phyloP scores from a whole-genome alignment of 2,888 invertebrate species.

The Parnassius orleans region DNA sequence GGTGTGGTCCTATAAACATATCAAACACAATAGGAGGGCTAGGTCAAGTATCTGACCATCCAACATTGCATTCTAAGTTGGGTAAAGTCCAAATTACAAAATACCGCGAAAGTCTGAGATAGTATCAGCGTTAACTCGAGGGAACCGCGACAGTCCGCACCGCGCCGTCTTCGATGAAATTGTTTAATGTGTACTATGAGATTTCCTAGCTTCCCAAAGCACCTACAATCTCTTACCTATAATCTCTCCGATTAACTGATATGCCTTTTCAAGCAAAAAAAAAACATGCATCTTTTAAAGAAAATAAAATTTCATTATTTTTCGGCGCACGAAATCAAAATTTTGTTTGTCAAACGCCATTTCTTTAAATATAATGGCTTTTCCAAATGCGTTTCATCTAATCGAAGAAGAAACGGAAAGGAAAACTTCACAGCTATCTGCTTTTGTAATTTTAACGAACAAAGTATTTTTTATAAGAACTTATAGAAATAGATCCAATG shows the following conservation, averaged over 20 bases:
- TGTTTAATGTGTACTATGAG: constrained; percentile 17
- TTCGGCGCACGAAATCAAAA: too few species aligned
- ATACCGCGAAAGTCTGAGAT: constrained; percentile 25
- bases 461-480: too few species aligned
- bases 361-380: too few species aligned
- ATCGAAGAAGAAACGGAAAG: too few species aligned
- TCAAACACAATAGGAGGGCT: constrained; percentile 19
- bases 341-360: too few species aligned
- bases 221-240: neutral
- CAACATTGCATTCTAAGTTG: constrained; percentile 19
- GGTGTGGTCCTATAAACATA: constrained; percentile 22
- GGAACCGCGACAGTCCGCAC: constrained; percentile 16
- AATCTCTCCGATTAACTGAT: neutral
- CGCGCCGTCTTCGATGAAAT: constrained; percentile 17
- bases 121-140: constrained; percentile 16
- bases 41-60: constrained; percentile 22
- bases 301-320: constrained; percentile 43
- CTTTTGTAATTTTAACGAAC: too few species aligned
- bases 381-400: too few species aligned
- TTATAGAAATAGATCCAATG: too few species aligned
- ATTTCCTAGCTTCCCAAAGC: constrained; percentile 19
- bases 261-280: neutral
- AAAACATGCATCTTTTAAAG: constrained; percentile 40
- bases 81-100: constrained; percentile 26
- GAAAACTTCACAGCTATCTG: too few species aligned